Base-by-base conservation (phyloP, 2,113 vertebrate species). In the Pagrus major region DNA sequence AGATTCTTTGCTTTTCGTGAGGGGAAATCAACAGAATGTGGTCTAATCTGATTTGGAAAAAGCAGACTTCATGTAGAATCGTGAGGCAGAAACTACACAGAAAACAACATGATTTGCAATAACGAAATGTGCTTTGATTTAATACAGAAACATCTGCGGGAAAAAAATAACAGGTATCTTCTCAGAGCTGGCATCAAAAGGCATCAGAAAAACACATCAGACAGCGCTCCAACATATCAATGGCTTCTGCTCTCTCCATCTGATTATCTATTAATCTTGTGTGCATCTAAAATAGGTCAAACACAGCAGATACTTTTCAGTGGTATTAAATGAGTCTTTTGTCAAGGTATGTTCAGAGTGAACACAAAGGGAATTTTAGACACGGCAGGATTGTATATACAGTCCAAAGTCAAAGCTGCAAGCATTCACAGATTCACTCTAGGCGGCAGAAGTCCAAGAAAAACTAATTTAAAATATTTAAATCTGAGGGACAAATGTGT, bases 121-220 rank as follows among this genome's bases (percentile, higher is more conserved):
- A 76, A 72, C 49, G 64, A 78, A 66, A 79, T 6, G 11, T 29
- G 23, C 78, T 82, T 90, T 86, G 71, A 88, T 86, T 88, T 59
- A 71, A 76, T 63, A 74, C 39, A 47, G 29, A 80, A 80, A 74
- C 52, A 67, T 54, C 41, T 23, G 56, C 51, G 33, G 2, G 5
- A 23, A 35, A 49, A 21, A 31, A 23, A 47, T 54, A 31, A 55
- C 0, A 64, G 31, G 23, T 20, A 0, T 0, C 49, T 55, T 67
- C n/a, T 86, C 42, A 2, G 31, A 27, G 54, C 61, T 21, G n/a
- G 58, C 72, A 71, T 85, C 80, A 71, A 84, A 81, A 55, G 49
- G 14, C 56, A 27, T 69, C 49, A 73, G 59, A 51, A 9, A 75
- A 66, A 37, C 7, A 12, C 47, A 83, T 23, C 81, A 67, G 44